Base-by-base conservation (phyloP, 2,888 invertebrate genomes). In the Eupithecia exiguata region DNA sequence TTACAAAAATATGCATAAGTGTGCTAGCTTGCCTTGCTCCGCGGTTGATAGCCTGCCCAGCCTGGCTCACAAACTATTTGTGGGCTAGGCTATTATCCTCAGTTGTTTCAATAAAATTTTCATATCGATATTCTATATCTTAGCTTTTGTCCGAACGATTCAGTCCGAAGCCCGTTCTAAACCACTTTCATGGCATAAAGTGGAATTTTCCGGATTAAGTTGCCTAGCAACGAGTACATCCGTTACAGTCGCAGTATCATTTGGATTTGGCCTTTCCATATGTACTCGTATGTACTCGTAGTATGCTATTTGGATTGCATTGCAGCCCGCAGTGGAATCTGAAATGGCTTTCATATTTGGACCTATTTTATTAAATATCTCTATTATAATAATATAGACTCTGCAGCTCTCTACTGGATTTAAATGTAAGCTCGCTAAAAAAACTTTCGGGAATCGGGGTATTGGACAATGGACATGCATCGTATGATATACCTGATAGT, bases 141-240 rank as follows among this genome's bases (percentile, higher is more conserved):
- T 2, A 18, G 35, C 9, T 25, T 58, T 58, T 21, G 25, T n/a
- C n/a, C n/a, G n/a, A n/a, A n/a, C 58, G 21, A 12, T 25, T 58
- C 3, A 58, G 21, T 9, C 61, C 61, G 30, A 16, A 30, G 30
- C 62, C 18, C 62, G 35, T 62, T 62, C 35, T 35, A 18, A 18
- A 35, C 62, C 16, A 62, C 18, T 70, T 75, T 62, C 25, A 68
- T 43, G 70, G 25, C 69, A 69, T 66, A 62, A 72, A 70, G 30
- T 36, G 46, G 70, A 63, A 43, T 72, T 72, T 72, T 70, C 72
- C 63, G 65, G 72, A 70, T 75, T 72, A 75, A 38, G 70, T 70
- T 72, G 65, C 68, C 72, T 63, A 70, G 75, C 75, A 69, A 75
- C 70, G 53, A 66, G 69, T 72, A 72, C 62, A 36, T 68, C 70